A percentile compares a stretch with the other conserved stretches of the same genome.
phyloP scores from a whole-genome alignment of 2,797 vertebrate species.

The Lacerta agilis region DNA sequence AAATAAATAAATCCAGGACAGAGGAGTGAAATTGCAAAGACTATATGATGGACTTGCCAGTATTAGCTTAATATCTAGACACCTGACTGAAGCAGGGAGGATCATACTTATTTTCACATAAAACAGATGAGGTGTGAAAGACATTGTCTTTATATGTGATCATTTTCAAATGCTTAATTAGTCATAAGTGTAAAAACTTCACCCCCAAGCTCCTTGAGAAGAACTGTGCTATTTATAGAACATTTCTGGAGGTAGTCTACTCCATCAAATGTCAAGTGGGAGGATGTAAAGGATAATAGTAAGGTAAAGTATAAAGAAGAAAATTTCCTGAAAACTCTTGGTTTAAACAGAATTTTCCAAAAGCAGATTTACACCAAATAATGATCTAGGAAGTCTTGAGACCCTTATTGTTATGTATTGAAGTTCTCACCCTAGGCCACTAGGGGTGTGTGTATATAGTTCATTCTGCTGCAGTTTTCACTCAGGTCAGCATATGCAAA shows the following conservation, averaged over 20 bases:
- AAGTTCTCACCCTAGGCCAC: no score
- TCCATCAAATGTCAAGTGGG: neutral
- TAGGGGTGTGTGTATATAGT: no score
- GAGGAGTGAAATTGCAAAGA: neutral
- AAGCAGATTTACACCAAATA: neutral
- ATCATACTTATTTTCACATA: conserved; percentile 12
- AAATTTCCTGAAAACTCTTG: neutral
- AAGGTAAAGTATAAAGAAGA: neutral
- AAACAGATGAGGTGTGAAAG: conserved; percentile 55
- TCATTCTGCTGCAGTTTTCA: no score
- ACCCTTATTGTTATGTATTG: no score
- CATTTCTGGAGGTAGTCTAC: conserved; percentile 13
- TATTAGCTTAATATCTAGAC: neutral
- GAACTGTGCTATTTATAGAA: conserved; percentile 7
- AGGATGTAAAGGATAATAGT: conserved; percentile 6
- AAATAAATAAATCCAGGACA: neutral
- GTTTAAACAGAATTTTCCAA: neutral
- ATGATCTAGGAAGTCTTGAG: neutral
- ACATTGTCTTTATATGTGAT: conserved; percentile 3
- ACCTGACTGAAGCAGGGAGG: conserved; percentile 20
- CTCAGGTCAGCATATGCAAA: no score
- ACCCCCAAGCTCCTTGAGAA: conserved; percentile 20
- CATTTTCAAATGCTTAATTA: conserved; percentile 51
- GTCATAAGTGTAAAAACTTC: conserved; percentile 23
- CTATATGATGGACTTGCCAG: neutral